These are phyloP conservation scores for Brachyhypopomus occidentalis DNA, from an alignment of 2,113 vertebrate species.

Conservation along the genomic window DNA sequence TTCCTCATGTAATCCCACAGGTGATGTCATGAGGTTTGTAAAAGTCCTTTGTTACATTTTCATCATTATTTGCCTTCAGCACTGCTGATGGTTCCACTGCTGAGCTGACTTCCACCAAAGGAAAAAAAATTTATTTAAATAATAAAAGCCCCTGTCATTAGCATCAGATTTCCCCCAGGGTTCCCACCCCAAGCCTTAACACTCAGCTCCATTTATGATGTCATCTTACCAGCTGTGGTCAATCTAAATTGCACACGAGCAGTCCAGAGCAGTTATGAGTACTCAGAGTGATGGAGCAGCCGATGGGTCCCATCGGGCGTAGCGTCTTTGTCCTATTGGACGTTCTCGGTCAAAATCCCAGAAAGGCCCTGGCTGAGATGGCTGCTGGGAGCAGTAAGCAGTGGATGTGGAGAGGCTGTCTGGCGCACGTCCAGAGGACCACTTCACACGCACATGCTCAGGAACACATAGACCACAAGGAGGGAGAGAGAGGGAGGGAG, in stretches of 20 bases:
- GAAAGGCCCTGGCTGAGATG: not conserved
- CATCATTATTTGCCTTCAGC: not conserved
- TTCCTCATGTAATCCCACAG: constrained; percentile 10
- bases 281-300: constrained; percentile 22
- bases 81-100: constrained; percentile 1
- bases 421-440: not conserved
- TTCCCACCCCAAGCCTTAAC: constrained; percentile 2
- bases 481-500: not conserved
- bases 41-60: not conserved
- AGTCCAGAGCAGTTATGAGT: constrained; percentile 8
- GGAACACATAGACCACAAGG: too few relatives aligned
- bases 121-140: not conserved
- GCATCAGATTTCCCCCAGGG: constrained; percentile 22
- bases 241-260: constrained; percentile 8
- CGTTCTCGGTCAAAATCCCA: constrained; percentile 18
- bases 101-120: not conserved
- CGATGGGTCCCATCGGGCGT: not conserved
- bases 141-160: not conserved
- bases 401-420: constrained; percentile 29
- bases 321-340: constrained; percentile 9
- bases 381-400: not conserved
- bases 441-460: not conserved
- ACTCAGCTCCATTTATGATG: constrained; percentile 14
- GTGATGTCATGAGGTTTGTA: constrained; percentile 12
- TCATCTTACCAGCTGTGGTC: not conserved